Base-by-base conservation (phyloP, 2,797 vertebrate species). In the Pipistrellus pipistrellus region DNA sequence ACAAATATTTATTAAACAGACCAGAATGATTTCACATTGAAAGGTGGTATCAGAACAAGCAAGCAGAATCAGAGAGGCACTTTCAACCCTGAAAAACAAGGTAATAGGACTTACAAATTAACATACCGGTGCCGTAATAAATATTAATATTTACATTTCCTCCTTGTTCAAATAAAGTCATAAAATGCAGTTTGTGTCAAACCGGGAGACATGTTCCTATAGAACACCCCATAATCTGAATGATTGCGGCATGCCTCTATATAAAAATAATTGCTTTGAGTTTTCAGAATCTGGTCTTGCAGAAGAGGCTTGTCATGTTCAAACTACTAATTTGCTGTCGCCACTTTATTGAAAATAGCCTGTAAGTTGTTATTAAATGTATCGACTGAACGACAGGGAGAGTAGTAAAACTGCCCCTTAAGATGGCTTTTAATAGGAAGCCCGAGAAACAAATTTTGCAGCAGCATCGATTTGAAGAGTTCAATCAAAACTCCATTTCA, bases 401-500 rank as follows among this genome's bases (percentile, higher is more conserved):
- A 98, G 99, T 98, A 99, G 98, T 99, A 99, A 98, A 98, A 99
- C 98, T 98, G 98, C 98, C 98, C 98, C 98, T 98, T 99, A 98
- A 99, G 99, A 99, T 98, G 98, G 98, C 98, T 99, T 99, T 99
- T 99, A 99, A 99, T 99, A 98, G 99, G 99, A 99, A 99, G 98
- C 98, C 98, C 97, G 98, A 99, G 99, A 99, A 99, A 99, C 99
- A 99, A 99, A 99, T 99, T 99, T 99, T 99, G 99, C 99, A 98
- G 99, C 99, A 98, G 99, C 99, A 99, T 99, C 99, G 98, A 99
- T 99, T 99, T 99, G 99, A 99, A 99, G 98, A 99, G 98, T 99
- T 99, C 99, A 99, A 99, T 99, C 99, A 99, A 99, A 99, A 99
- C 99, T 99, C 99, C 99, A 99, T 99, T 99, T 99, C 99, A 99